A percentile compares a stretch with the other conserved stretches of the same genome.
Evolutionary conservation across 2,797 vertebrate species (phyloP).

Genomic region (Sylvilagus floridanus): DNA sequence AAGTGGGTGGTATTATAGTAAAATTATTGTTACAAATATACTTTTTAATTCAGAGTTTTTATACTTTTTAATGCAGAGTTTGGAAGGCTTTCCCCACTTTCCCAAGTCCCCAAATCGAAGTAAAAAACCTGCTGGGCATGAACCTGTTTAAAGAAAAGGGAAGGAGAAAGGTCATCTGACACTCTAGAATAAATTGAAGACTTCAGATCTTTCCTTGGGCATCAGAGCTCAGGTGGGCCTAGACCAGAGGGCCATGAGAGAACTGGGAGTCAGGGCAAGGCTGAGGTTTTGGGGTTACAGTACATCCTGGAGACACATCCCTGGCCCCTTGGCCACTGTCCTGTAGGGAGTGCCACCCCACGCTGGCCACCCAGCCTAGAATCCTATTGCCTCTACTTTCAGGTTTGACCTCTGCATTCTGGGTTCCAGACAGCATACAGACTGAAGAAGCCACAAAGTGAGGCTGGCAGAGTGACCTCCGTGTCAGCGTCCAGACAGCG

Average conservation of each 20-base stretch:
- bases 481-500: not conserved
- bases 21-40: not conserved
- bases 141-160: not conserved
- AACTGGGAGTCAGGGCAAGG: not conserved
- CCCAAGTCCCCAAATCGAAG: not conserved
- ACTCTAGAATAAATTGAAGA: not conserved
- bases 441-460: not conserved
- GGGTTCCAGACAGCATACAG: not conserved
- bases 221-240: not conserved
- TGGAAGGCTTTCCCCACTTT: not conserved
- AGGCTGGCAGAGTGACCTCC: not conserved
- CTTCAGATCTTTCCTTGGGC: not conserved
- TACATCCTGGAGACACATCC: rapidly evolving
- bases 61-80: not conserved
- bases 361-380: not conserved
- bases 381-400: not conserved
- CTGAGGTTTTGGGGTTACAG: rapidly evolving
- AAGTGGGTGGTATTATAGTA: not conserved
- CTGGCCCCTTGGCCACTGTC: not conserved
- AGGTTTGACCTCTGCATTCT: not conserved
- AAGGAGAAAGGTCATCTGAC: not conserved
- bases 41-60: not conserved
- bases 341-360: not conserved
- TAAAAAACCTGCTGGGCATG: not conserved
- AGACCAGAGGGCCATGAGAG: not conserved